These are phyloP conservation scores for Poeciliopsis occidentalis DNA, from an alignment of 2,113 vertebrate genomes.

Conservation along the genomic window DNA sequence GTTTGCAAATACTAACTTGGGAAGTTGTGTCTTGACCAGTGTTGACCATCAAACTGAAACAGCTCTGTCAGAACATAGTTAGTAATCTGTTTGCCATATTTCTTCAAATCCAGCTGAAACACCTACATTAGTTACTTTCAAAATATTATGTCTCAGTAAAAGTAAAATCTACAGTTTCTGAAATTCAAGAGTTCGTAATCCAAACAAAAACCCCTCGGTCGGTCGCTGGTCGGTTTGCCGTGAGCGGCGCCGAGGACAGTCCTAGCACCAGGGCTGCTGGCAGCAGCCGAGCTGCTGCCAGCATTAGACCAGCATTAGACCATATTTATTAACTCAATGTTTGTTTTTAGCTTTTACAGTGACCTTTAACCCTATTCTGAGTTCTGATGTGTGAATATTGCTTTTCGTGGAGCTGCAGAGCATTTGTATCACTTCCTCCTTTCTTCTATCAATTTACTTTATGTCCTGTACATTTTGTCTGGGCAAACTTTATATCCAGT, in stretches of 20 bases:
- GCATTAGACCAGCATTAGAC: too few species aligned
- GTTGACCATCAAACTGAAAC: neutral
- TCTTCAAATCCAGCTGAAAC: neutral
- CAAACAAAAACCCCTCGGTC: too few species aligned
- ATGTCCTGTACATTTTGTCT: neutral
- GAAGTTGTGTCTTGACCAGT: neutral
- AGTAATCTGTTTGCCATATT: neutral
- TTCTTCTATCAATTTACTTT: neutral
- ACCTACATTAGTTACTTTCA: neutral
- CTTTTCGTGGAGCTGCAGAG: too few species aligned
- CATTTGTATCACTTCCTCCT: neutral
- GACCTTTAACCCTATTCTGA: neutral
- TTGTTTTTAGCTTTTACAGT: neutral
- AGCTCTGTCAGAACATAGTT: neutral
- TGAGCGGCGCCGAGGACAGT: too few species aligned
- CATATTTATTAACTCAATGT: too few species aligned
- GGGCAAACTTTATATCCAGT: neutral
- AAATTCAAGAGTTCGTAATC: too few species aligned
- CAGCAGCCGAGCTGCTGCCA: too few species aligned
- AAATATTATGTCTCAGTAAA: too few species aligned
- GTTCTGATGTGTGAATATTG: too few species aligned
- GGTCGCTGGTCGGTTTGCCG: too few species aligned
- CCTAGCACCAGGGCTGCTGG: too few species aligned
- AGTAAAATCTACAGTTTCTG: too few species aligned
- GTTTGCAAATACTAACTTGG: neutral